Base-by-base conservation (phyloP, 2,797 vertebrate species). In the Salmo trutta region DNA sequence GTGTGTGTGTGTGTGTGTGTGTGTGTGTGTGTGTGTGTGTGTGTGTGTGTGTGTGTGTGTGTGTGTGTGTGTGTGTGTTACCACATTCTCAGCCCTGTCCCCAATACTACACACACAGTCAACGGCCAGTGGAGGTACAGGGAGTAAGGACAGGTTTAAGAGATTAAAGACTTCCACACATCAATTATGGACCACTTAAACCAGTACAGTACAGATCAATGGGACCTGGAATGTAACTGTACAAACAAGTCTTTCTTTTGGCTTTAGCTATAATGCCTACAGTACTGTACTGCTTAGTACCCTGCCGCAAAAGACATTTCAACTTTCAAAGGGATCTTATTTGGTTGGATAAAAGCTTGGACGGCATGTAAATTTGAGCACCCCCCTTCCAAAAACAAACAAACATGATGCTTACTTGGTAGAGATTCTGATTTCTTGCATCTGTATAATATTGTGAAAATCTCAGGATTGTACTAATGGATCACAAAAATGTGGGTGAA, bases 31-130 rank as follows among this genome's bases (percentile, higher is more conserved):
- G 24, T 27, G 62, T 17, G 71, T 51, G 27, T 3, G 29, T 62
- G 62, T 71, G 10, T 64, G 36, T 62, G 53, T 76, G 17, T 79
- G 70, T 74, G 52, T 41, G 2, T 10, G 67, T 56, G 10, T 59
- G 31, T 1, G 31, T 5, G 31, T 33, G 31, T 1, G 31, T 5
- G 31, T 33, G 31, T 5, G 31, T 33, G 31, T 36, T 1, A 3
- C 21, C 62, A 62, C 59, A 14, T 8, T 21, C 8, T 5, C 62
- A 24, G 3, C n/a, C 62, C n/a, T 8, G 24, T 24, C n/a, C 62
- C 3, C 17, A 56, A 16, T 17, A 16, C 16, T n/a, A n/a, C 54
- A n/a, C 17, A 56, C 54, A 56, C 17, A 56, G 16, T n/a, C 16
- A 6, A n/a, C 1, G 54, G 54, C 24, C 2, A 3, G n/a, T 24